Base-by-base conservation (phyloP, 2,888 invertebrate genomes). In the Biston betularia region DNA sequence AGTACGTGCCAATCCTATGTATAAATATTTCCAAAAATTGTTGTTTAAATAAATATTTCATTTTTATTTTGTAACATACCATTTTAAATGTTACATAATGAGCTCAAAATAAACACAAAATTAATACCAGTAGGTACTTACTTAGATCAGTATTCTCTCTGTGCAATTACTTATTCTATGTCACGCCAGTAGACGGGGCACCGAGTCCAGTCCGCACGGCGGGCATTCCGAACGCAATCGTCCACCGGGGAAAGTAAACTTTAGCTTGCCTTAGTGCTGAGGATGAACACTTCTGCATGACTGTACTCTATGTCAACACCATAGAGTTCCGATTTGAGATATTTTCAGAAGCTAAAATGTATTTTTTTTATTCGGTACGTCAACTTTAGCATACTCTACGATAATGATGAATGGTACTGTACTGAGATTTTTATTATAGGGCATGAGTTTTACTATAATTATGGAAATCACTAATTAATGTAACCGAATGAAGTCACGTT, bases 181-280 rank as follows among this genome's bases (percentile, higher is more conserved):
- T 14, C 14, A 15, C 38, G 60, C 53, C 65, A 60, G 71, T 65
- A 85, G 88, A 86, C 86, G 84, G 81, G 82, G 86, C 86, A 81
- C 80, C 80, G 82, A 82, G 86, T 86, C 86, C 86, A 85, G 87
- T 86, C 89, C 85, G 85, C 84, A 83, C 87, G 82, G 88, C 88
- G 82, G 80, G 86, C 89, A 90, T 90, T 91, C 90, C 89, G 86
- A 82, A 83, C 88, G 79, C 87, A 86, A 87, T 87, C 84, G 82
- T 84, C 87, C 83, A 82, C 81, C 72, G 85, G 93, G 90, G 93
- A 92, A 92, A 92, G 92, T 92, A 92, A 89, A 89, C 87, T 82
- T 80, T 85, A 86, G 77, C 81, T 75, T 77, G 77, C 74, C 78
- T 77, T 77, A 71, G 69, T 70, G 77, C 78, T 77, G 75, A 74